These are phyloP conservation scores for Coptodon rendalli DNA, from an alignment of 2,113 vertebrate species.

Conservation along the genomic window DNA sequence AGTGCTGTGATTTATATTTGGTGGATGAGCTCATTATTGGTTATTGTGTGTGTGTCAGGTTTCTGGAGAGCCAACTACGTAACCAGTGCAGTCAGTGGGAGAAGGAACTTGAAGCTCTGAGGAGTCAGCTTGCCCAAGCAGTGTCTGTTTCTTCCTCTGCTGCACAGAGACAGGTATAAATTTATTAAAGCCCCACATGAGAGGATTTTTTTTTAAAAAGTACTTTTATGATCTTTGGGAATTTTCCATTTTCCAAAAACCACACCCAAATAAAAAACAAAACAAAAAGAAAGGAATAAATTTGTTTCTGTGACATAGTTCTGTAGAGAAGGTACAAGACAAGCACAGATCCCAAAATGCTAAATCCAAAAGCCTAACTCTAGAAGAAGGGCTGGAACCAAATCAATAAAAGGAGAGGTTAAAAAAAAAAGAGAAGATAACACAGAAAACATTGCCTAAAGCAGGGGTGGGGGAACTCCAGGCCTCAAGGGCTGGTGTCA, in stretches of 20 bases:
- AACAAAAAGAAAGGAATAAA: background rate
- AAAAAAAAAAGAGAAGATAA: background rate
- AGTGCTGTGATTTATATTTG: background rate
- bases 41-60: constrained; percentile 37
- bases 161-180: constrained; percentile 43
- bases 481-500: background rate
- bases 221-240: background rate
- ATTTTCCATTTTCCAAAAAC: background rate
- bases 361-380: background rate
- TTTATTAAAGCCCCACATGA: background rate
- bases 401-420: background rate
- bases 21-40: background rate
- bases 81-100: constrained; percentile 61
- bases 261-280: background rate
- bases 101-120: constrained; percentile 54
- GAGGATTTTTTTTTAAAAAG: background rate
- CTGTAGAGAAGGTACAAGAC: background rate
- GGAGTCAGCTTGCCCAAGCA: constrained; percentile 19
- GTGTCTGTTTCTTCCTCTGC: background rate
- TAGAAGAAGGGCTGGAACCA: background rate
- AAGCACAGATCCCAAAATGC: background rate
- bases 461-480: background rate
- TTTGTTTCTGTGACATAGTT: background rate
- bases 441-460: background rate
- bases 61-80: constrained; percentile 70